A percentile compares a stretch with the other conserved stretches of the same genome.
Conservation (phyloP, 2,797 vertebrate genomes). For the Brachymystax lenok region DNA sequence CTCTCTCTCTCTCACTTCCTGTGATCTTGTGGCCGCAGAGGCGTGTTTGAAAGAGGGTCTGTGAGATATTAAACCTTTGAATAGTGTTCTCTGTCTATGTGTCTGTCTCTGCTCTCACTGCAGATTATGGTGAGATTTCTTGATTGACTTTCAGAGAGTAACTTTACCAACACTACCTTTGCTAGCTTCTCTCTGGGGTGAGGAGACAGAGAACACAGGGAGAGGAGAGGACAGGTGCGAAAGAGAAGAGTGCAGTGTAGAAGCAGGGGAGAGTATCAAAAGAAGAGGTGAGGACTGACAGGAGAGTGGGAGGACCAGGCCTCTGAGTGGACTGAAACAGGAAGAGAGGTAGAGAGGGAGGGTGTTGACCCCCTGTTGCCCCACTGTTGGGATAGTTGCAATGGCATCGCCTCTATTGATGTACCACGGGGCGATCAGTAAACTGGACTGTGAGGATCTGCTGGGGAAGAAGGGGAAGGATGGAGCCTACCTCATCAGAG, state of each 20-base stretch:
- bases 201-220: neutral
- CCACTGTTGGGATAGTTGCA: neutral
- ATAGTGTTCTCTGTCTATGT: too few species aligned
- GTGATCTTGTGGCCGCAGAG: too few species aligned
- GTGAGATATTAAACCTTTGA: too few species aligned
- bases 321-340: neutral
- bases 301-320: neutral
- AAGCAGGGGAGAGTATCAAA: neutral
- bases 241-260: neutral
- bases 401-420: conserved; percentile 58
- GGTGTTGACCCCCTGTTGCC: neutral
- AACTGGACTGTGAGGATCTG: conserved; percentile 63
- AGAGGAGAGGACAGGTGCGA: neutral
- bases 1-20: too few species aligned
- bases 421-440: conserved; percentile 68
- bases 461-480: conserved; percentile 63
- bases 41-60: too few species aligned
- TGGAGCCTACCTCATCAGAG: conserved; percentile 71
- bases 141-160: too few species aligned
- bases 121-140: too few species aligned
- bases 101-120: too few species aligned
- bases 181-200: neutral
- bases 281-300: neutral
- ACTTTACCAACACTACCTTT: too few species aligned
- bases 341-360: neutral